Evolutionary conservation across 1,140 invertebrate genomes (phyloP).

Genomic region (Drosophila tsacasi): DNA sequence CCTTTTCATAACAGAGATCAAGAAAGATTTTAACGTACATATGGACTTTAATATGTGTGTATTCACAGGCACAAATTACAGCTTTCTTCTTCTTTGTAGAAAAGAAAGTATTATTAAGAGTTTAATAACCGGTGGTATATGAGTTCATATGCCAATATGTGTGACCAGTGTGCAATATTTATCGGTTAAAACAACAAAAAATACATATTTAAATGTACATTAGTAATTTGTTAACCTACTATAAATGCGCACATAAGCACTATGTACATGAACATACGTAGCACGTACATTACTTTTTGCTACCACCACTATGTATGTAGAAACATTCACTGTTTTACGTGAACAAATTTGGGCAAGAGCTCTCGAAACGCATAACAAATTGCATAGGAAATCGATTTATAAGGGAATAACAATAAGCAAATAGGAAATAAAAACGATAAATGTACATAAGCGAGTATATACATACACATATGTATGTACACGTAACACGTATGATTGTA

Average conservation of each 20-base stretch:
- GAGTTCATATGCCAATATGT: conserved; percentile 5
- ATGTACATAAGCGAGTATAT: conserved; percentile 41
- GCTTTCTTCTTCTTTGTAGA: conserved; percentile 15
- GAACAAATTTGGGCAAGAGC: background rate
- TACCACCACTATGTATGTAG: conserved; percentile 13
- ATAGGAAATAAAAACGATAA: conserved; percentile 37
- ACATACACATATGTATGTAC: conserved; percentile 54
- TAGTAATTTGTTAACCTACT: conserved; percentile 33
- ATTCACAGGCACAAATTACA: background rate
- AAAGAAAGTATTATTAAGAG: conserved; percentile 27
- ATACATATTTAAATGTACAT: conserved; percentile 16
- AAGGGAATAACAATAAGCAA: conserved; percentile 6
- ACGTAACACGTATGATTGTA: conserved; percentile 47
- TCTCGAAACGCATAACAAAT: background rate
- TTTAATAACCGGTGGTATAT: conserved; percentile 14
- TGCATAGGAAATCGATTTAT: conserved; percentile 11
- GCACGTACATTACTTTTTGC: conserved; percentile 9
- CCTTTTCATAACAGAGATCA: conserved; percentile 44
- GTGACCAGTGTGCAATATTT: conserved; percentile 3
- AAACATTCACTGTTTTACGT: background rate
- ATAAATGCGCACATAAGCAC: conserved; percentile 23
- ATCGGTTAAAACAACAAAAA: conserved; percentile 9
- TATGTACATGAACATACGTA: conserved; percentile 14
- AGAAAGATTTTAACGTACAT: conserved; percentile 13
- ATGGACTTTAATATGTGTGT: conserved; percentile 2